Evolutionary conservation across 2,888 invertebrate species (phyloP).

Genomic region (Thysanoteuthis rhombus): DNA sequence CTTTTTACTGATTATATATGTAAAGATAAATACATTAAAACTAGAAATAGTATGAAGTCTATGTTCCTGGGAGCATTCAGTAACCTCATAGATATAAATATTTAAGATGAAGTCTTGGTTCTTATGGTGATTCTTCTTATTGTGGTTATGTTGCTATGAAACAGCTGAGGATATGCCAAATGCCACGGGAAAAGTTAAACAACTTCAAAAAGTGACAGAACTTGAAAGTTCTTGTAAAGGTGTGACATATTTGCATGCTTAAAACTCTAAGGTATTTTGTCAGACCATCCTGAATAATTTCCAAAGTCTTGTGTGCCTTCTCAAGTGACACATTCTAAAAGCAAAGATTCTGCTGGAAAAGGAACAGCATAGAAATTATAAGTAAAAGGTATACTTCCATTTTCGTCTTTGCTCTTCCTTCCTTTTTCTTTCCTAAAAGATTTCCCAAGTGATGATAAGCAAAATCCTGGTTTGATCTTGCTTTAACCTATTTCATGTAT

Average conservation of each 20-base stretch:
- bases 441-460: too few relatives aligned
- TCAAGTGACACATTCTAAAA: neutral
- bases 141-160: neutral
- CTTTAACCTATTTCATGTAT: too few relatives aligned
- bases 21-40: too few relatives aligned
- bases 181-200: neutral
- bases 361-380: neutral
- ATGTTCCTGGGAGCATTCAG: too few relatives aligned
- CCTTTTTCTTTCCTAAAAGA: neutral
- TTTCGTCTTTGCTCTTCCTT: neutral
- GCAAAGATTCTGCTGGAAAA: neutral
- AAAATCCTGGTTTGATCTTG: too few relatives aligned
- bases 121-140: neutral
- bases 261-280: neutral
- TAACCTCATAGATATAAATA: too few relatives aligned
- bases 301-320: too few relatives aligned
- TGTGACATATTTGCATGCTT: neutral
- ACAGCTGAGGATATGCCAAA: neutral
- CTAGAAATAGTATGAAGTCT: too few relatives aligned
- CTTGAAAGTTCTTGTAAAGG: neutral
- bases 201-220: neutral
- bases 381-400: neutral
- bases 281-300: constrained; percentile 12
- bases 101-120: neutral
- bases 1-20: too few relatives aligned